phyloP scores from a whole-genome alignment of 1,140 invertebrate genomes.

The Caerostris extrusa region DNA sequence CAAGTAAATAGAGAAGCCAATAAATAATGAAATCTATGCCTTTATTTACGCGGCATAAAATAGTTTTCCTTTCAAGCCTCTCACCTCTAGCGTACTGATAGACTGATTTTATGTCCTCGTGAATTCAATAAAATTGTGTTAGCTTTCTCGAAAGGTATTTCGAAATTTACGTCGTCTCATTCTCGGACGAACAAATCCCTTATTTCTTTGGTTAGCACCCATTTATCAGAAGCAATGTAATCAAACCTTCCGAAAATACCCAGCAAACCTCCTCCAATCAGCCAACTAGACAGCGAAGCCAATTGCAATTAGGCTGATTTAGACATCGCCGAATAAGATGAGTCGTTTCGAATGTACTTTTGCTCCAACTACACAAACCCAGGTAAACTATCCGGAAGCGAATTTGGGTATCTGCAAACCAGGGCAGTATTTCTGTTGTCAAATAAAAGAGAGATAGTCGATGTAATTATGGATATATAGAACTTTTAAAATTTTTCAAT shows the following conservation, averaged over 20 bases:
- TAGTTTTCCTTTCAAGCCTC: not conserved
- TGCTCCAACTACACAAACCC: not conserved
- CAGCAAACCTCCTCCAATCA: constrained; percentile 64
- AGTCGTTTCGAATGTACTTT: constrained; percentile 27
- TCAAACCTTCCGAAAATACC: constrained; percentile 59
- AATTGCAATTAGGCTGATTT: constrained; percentile 65
- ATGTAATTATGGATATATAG: too few species aligned
- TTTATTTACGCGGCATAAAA: not conserved
- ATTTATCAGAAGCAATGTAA: constrained; percentile 54
- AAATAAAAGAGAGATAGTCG: not conserved
- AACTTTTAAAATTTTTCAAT: too few species aligned
- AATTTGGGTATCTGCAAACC: not conserved
- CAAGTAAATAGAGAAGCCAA: not conserved
- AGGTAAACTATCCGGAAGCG: not conserved
- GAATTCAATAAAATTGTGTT: constrained; percentile 8
- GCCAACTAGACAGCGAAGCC: constrained; percentile 45
- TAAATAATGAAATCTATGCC: not conserved
- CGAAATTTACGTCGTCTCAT: constrained; percentile 22
- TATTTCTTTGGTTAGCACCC: constrained; percentile 51
- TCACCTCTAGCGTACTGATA: not conserved
- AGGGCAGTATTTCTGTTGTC: not conserved
- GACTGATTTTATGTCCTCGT: not conserved
- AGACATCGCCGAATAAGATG: constrained; percentile 46
- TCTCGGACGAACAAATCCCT: constrained; percentile 35
- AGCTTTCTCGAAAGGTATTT: not conserved